Conservation (phyloP, 2,797 vertebrate genomes). For the Bryconaethiops microstoma region DNA sequence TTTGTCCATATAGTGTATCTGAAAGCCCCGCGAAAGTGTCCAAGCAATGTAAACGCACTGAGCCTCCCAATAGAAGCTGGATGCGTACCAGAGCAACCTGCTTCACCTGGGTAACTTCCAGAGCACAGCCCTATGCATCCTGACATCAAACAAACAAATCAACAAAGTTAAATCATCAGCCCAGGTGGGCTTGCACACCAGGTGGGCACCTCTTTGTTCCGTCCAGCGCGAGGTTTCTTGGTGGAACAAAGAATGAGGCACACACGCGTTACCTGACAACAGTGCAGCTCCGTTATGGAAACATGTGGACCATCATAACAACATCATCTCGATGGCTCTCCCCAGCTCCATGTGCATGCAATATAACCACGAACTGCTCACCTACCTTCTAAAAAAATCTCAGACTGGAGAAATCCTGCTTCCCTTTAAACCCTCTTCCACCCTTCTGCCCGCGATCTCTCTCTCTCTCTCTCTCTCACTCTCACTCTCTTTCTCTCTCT, state of each 20-base stretch:
- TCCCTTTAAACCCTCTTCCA: not conserved
- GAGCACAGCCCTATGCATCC: not conserved
- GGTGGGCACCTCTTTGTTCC: not conserved
- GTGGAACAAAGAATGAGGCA: conserved; percentile 30
- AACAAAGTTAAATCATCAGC: not conserved
- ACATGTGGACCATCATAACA: not conserved
- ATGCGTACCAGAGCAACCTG: not conserved
- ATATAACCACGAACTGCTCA: not conserved
- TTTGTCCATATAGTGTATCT: no score
- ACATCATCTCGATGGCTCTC: no score
- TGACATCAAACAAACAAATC: not conserved
- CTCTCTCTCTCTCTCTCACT: not conserved
- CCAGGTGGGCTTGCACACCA: not conserved
- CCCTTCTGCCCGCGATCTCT: conserved; percentile 15
- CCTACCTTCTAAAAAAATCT: not conserved
- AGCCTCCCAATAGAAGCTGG: no score
- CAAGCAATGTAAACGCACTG: no score
- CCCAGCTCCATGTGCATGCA: no score
- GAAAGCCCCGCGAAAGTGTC: no score
- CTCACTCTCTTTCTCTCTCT: not conserved
- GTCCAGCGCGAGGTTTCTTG: not conserved
- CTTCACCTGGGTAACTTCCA: not conserved
- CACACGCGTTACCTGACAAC: conserved; percentile 39
- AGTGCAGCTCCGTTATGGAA: not conserved
- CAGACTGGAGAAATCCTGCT: not conserved